A percentile compares a stretch with the other conserved stretches of the same genome.
These are phyloP conservation scores for Poecilobothrus nobilitatus DNA, from an alignment of 2,888 invertebrate species.

Conservation along the genomic window DNA sequence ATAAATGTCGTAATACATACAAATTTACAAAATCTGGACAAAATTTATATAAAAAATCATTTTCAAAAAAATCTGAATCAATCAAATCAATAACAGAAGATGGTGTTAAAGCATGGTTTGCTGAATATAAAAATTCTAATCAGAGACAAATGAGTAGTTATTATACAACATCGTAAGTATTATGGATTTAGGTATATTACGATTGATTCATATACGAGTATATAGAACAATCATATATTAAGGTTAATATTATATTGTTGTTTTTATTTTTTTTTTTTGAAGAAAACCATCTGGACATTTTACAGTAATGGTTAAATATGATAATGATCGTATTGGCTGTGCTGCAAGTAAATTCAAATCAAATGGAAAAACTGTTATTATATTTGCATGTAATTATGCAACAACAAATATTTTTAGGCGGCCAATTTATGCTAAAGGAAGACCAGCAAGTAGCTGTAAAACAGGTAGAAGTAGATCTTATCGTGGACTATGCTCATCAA, in stretches of 20 bases:
- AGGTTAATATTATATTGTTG: too few relatives aligned
- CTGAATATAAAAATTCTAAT: conserved; percentile 14
- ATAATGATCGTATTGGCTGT: background rate
- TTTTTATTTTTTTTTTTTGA: too few relatives aligned
- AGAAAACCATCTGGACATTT: background rate
- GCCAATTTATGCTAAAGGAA: background rate
- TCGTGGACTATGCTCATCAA: conserved; percentile 10
- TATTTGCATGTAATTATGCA: conserved; percentile 12
- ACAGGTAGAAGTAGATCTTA: background rate
- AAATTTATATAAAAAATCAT: conserved; percentile 1
- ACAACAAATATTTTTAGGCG: background rate
- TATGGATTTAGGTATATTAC: background rate
- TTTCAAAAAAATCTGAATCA: too few relatives aligned
- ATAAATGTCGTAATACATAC: conserved; percentile 15
- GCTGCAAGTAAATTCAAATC: background rate
- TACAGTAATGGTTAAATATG: background rate
- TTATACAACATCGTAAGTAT: background rate
- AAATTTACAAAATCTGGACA: conserved; percentile 17
- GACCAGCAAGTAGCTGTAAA: background rate
- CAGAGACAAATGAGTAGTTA: conserved; percentile 7
- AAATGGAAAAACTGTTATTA: background rate
- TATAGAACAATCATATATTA: too few relatives aligned
- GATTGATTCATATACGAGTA: too few relatives aligned
- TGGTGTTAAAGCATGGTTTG: conserved; percentile 15
- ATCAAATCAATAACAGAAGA: background rate